These are phyloP conservation scores for Pygoscelis adeliae DNA, from an alignment of 2,113 vertebrate species.

Conservation along the genomic window DNA sequence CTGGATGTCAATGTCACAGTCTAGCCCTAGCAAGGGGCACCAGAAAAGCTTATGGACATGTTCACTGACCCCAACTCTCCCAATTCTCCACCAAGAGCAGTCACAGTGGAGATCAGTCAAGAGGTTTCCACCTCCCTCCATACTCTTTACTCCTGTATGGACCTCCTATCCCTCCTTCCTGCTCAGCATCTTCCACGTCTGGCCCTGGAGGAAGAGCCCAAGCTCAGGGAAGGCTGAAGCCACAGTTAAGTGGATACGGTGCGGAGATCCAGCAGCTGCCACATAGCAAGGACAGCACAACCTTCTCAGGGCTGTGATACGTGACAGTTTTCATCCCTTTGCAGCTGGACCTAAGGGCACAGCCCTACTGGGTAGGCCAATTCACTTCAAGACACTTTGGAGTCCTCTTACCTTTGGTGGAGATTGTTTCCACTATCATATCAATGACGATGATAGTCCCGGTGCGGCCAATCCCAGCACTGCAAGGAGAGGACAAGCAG, in stretches of 20 bases:
- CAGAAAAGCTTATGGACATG: background rate
- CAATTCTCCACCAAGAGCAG: background rate
- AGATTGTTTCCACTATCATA: conserved; percentile 90
- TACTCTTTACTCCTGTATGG: background rate
- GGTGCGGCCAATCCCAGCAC: conserved; percentile 95
- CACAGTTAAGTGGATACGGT: background rate
- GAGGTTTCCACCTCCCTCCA: background rate
- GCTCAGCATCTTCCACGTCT: background rate
- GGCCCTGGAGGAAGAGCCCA: background rate
- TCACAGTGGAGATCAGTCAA: background rate
- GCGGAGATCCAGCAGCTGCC: background rate
- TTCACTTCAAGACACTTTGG: background rate
- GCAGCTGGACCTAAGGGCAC: background rate
- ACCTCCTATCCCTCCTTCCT: background rate
- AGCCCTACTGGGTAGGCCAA: background rate
- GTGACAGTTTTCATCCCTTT: background rate
- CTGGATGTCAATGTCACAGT: conserved; percentile 94
- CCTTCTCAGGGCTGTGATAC: background rate
- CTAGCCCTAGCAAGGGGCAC: conserved; percentile 78
- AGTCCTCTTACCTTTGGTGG: conserved; percentile 82
- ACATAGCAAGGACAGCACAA: background rate
- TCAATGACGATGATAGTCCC: conserved; percentile 96
- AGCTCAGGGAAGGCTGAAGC: background rate
- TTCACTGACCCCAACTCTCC: background rate
- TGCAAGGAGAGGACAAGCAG: conserved; percentile 70